phyloP scores from a whole-genome alignment of 2,888 invertebrate genomes.

The Orthosia incerta region DNA sequence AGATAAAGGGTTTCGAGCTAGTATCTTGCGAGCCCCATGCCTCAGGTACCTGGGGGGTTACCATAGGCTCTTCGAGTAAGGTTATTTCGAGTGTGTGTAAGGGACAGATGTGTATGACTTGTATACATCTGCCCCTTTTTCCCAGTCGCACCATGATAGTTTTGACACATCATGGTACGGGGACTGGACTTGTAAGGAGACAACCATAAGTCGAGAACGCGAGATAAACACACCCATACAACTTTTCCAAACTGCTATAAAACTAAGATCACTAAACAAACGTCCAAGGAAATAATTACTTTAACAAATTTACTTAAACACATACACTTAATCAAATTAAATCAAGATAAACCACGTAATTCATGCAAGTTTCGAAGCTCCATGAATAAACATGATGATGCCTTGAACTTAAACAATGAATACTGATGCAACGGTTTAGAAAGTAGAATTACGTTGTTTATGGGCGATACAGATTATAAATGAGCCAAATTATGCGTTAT shows the following conservation, averaged over 20 bases:
- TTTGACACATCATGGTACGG: too few relatives aligned
- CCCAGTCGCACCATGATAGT: too few relatives aligned
- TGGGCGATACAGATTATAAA: constrained; percentile 50
- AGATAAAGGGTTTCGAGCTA: too few relatives aligned
- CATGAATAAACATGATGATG: constrained; percentile 49
- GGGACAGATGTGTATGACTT: too few relatives aligned
- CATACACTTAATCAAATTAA: constrained; percentile 30
- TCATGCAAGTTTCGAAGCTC: constrained; percentile 26
- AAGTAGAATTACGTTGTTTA: constrained; percentile 56
- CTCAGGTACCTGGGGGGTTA: too few relatives aligned
- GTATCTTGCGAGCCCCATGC: too few relatives aligned
- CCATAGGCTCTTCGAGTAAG: too few relatives aligned
- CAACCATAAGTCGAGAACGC: background rate
- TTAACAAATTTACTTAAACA: constrained; percentile 8
- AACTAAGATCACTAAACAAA: background rate
- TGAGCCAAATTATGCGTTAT: constrained; percentile 51
- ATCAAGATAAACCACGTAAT: constrained; percentile 37
- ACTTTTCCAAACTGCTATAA: background rate
- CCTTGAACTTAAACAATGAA: constrained; percentile 63
- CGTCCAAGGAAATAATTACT: constrained; percentile 18
- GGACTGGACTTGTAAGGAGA: too few relatives aligned
- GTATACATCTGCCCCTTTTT: too few relatives aligned
- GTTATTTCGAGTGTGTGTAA: too few relatives aligned
- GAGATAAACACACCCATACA: too few relatives aligned
- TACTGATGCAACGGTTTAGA: constrained; percentile 55